Evolutionary conservation across 2,113 vertebrate species (phyloP).

Genomic region (Brienomyrus longianalis): DNA sequence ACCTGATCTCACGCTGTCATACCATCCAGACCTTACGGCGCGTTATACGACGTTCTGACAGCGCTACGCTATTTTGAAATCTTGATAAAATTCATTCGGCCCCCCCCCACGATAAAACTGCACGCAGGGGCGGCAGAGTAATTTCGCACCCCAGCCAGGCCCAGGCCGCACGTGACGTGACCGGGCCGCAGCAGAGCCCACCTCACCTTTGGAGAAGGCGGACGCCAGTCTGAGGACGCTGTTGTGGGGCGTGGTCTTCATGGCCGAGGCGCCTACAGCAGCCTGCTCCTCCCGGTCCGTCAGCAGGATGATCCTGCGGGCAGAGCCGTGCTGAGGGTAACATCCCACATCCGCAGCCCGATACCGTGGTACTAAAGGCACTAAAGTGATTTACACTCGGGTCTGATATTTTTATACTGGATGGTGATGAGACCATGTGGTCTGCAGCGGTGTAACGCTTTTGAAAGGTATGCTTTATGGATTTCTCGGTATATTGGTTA

Average conservation of each 20-base stretch:
- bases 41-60: neutral
- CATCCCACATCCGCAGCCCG: neutral
- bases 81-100: no score
- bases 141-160: neutral
- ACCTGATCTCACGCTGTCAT: neutral
- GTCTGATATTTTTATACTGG: neutral
- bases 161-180: neutral
- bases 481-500: neutral
- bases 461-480: neutral
- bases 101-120: no score
- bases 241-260: slow-evolving; percentile 59
- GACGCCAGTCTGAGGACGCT: slow-evolving; percentile 76
- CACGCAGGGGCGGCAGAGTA: neutral
- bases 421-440: neutral
- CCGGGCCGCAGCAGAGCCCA: neutral
- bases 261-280: slow-evolving; percentile 53
- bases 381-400: neutral
- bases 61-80: neutral
- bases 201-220: slow-evolving; percentile 84
- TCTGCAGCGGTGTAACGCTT: neutral
- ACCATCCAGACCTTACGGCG: neutral
- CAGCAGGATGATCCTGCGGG: slow-evolving; percentile 70
- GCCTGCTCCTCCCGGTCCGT: slow-evolving; percentile 77
- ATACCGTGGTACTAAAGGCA: no score
- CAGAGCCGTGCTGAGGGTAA: neutral